Evolutionary conservation across 92 coral and sea anemone genomes (phyloP).

Genomic region (Zoanthus sociatus): DNA sequence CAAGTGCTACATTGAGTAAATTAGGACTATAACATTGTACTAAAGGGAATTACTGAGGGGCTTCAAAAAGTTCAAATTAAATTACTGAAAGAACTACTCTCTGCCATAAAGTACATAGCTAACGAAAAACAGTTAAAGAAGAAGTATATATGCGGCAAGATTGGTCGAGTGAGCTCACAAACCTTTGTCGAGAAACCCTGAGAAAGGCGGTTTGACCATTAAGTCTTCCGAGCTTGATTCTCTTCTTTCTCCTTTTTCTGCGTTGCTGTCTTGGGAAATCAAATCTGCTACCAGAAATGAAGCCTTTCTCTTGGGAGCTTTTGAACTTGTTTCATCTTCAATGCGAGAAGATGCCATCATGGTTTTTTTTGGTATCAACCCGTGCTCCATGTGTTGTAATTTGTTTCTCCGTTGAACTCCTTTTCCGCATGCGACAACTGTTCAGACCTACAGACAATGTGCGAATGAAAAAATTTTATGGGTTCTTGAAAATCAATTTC

Average conservation of each 20-base stretch:
- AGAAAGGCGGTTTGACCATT: slow-evolving; percentile 2
- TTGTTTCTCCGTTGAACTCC: background rate
- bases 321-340: slow-evolving; percentile 23
- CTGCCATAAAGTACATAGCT: background rate
- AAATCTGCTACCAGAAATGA: slow-evolving; percentile 42
- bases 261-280: slow-evolving; percentile 22
- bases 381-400: background rate
- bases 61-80: background rate
- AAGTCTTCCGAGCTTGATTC: background rate
- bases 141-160: background rate
- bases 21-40: too few relatives aligned
- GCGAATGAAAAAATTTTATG: slow-evolving; percentile 39
- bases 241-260: background rate
- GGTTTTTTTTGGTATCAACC: background rate
- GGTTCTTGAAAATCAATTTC: slow-evolving; percentile 53
- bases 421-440: slow-evolving; percentile 1
- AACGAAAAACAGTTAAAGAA: background rate
- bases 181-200: slow-evolving; percentile 40
- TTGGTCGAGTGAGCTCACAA: background rate
- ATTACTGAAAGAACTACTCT: background rate
- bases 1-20: too few relatives aligned
- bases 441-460: slow-evolving; percentile 29
- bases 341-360: slow-evolving; percentile 13
- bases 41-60: too few relatives aligned
- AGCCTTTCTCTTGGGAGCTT: slow-evolving; percentile 38